phyloP scores from a whole-genome alignment of 2,888 invertebrate species.

The Seira sanloemensis region DNA sequence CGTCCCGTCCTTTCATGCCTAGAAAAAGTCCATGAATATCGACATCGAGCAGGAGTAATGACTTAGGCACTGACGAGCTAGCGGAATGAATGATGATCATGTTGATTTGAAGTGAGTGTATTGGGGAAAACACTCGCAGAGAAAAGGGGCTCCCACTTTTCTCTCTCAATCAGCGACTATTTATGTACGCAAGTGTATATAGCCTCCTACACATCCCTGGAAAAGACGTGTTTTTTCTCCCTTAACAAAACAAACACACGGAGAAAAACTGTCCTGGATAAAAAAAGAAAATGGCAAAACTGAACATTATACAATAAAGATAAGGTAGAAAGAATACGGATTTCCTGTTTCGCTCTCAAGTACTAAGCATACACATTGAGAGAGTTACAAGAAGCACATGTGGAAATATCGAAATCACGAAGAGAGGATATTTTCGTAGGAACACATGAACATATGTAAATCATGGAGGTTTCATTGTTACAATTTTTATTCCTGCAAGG shows the following conservation, averaged over 20 bases:
- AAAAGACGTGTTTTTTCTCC: background rate
- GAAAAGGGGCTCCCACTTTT: background rate
- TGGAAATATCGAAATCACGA: background rate
- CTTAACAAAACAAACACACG: slow-evolving; percentile 16
- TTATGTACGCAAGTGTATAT: background rate
- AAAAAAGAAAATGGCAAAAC: background rate
- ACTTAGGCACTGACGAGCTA: no score
- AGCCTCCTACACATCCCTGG: background rate
- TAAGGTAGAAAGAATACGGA: slow-evolving; percentile 9
- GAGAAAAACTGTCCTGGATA: slow-evolving; percentile 10
- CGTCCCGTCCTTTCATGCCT: background rate
- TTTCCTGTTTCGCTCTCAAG: background rate
- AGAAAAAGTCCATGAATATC: background rate
- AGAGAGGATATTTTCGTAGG: background rate
- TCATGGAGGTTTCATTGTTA: background rate
- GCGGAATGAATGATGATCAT: slow-evolving; percentile 13
- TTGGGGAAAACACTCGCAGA: background rate
- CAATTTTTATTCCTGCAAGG: background rate
- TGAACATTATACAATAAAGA: slow-evolving; percentile 5
- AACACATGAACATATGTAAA: background rate
- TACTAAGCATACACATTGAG: background rate
- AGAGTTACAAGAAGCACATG: background rate
- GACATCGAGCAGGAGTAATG: no score
- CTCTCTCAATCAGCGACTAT: background rate
- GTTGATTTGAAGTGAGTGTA: slow-evolving; percentile 5